Evolutionary conservation across 1,140 invertebrate genomes (phyloP), one percentile per base, ranked within the genome.

Genomic region (Hypothenemus hampei): DNA sequence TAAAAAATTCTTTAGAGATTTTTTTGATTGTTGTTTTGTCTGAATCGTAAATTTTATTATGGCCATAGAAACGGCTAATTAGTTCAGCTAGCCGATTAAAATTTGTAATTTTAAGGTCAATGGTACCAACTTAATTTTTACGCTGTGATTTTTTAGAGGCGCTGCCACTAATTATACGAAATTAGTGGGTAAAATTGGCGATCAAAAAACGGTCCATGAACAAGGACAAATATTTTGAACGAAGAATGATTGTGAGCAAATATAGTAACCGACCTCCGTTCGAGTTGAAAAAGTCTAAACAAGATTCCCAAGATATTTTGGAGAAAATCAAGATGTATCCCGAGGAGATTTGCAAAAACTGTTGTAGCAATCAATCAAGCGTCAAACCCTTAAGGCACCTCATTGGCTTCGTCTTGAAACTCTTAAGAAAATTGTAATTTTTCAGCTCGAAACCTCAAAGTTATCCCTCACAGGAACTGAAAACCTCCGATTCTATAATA

Each of bases 231-330:
- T 10, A 46, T 31, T 59, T 21, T 19, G 46, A 41, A 18, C 36
- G 50, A 49, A 60, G 54, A 50, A 57, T 57, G 54, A 35, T 54
- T 19, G 22, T 60, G 11, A 52, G 46, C 33, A 60, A 60, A 43
- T 60, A 26, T 19, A 53, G 55, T 39, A 60, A 60, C 40, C 29
- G 44, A 29, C 59, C 59, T 13, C 59, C 59, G 6, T 60, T 60
- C 36, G 51, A 60, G 31, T 22, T 53, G 15, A 60, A 57, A 29
- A 49, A 54, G 20, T 13, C 46, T 4, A 48, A 37, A 40, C n/a
- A n/a, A n/a, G 43, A 60, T 22, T 23, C 36, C 3, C 16, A 29
- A 8, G 15, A 40, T 20, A 48, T 56, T 13, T n/a, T 20, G 11
- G 44, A 48, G 8, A 56, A 56, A 20, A 56, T 56, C 18, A 29